A percentile compares a stretch with the other conserved stretches of the same genome.
Evolutionary conservation across 2,113 vertebrate species (phyloP).

Genomic region (Pholis gunnellus): DNA sequence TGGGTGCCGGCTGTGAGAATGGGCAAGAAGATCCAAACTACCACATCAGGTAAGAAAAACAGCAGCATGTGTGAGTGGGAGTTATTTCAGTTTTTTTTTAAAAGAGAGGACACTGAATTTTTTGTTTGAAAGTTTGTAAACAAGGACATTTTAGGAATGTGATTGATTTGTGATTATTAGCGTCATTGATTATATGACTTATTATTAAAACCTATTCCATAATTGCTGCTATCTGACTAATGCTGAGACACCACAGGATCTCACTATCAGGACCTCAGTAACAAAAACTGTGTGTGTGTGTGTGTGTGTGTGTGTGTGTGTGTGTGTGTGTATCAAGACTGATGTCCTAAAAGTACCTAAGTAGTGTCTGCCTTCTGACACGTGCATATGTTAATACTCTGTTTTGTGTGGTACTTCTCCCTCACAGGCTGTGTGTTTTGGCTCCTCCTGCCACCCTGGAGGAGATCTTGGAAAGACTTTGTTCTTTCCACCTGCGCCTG

Average conservation of each 20-base stretch:
- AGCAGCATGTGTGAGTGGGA: neutral
- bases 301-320: too few species aligned
- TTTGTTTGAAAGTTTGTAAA: neutral
- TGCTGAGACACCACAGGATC: too few species aligned
- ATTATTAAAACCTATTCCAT: too few species aligned
- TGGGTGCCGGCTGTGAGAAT: slow-evolving; percentile 58
- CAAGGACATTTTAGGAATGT: neutral
- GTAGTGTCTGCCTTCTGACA: neutral
- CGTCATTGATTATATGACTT: too few species aligned
- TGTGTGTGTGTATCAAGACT: too few species aligned
- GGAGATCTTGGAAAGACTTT: slow-evolving; percentile 48
- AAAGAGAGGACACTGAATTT: neutral
- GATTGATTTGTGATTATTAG: too few species aligned
- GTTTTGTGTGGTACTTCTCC: neutral
- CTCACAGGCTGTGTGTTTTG: slow-evolving; percentile 61
- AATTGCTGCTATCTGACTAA: too few species aligned
- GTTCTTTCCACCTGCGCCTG: slow-evolving; percentile 67
- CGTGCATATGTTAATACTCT: neutral
- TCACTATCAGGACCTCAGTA: too few species aligned
- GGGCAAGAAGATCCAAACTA: slow-evolving; percentile 35
- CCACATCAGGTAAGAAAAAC: slow-evolving; percentile 62
- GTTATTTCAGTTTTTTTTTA: neutral
- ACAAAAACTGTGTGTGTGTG: too few species aligned
- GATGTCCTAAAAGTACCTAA: too few species aligned
- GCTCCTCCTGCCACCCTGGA: slow-evolving; percentile 56